Conservation (phyloP, 1,140 invertebrate genomes). For the Anoplolepis gracilipes region DNA sequence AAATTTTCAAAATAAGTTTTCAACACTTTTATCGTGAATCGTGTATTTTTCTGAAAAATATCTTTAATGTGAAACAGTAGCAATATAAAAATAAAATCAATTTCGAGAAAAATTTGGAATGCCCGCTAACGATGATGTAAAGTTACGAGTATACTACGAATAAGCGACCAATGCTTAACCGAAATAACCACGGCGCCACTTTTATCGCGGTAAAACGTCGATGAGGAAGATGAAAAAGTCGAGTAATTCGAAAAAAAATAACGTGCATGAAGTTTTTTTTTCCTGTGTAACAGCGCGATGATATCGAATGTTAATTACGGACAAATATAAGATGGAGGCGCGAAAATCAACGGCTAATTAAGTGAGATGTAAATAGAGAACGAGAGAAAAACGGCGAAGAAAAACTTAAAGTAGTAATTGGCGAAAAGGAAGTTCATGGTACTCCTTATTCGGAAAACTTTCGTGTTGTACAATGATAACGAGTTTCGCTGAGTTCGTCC, state of each 20-base stretch:
- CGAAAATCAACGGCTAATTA: slow-evolving; percentile 45
- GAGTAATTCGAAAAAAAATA: neutral
- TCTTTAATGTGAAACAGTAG: neutral
- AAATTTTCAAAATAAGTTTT: neutral
- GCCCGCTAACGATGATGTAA: neutral
- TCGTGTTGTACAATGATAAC: slow-evolving; percentile 20
- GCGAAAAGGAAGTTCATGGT: neutral
- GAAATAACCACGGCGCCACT: neutral
- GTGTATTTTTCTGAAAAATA: neutral
- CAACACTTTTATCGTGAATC: neutral
- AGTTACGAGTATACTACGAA: neutral
- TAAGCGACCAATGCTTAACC: neutral
- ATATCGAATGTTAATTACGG: slow-evolving; percentile 36
- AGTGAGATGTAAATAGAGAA: neutral
- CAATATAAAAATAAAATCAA: neutral
- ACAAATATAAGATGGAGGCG: neutral
- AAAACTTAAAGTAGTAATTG: neutral
- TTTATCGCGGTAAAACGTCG: slow-evolving; percentile 16
- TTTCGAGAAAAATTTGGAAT: neutral
- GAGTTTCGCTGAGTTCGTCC: neutral
- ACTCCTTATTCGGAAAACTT: slow-evolving; percentile 33
- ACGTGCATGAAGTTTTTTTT: neutral
- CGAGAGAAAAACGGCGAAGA: neutral
- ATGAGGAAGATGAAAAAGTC: neutral
- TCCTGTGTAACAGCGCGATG: neutral